A percentile compares a stretch with the other conserved stretches of the same genome.
Evolutionary conservation across 1,140 invertebrate species (phyloP).

Genomic region (Micrasema longulum): DNA sequence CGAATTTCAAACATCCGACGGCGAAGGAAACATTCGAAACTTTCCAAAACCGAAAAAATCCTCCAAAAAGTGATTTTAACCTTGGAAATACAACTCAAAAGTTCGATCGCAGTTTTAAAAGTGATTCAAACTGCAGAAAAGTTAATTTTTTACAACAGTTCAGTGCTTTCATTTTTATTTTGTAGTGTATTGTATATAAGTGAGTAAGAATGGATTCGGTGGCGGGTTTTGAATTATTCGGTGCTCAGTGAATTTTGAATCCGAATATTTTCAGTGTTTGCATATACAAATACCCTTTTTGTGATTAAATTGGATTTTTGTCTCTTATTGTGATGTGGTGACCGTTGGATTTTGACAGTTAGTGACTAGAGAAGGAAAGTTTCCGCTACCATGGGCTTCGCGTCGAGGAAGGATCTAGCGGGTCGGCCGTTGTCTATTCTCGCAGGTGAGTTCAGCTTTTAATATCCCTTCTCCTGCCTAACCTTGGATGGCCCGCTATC

Average conservation of each 20-base stretch:
- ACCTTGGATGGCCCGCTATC: neutral
- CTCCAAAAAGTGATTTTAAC: neutral
- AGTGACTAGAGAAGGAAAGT: constrained; percentile 9
- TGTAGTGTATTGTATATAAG: constrained; percentile 1
- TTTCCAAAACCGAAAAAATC: neutral
- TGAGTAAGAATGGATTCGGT: constrained; percentile 39
- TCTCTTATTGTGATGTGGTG: constrained; percentile 37
- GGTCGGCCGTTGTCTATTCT: neutral
- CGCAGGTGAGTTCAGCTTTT: constrained; percentile 16
- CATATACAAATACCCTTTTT: constrained; percentile 9
- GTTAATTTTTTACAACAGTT: constrained; percentile 1
- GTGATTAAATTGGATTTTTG: constrained; percentile 6
- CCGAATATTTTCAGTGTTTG: constrained; percentile 19
- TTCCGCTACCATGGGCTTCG: constrained; percentile 6
- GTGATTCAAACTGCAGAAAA: neutral
- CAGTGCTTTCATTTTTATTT: constrained; percentile 26
- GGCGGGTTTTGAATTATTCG: constrained; percentile 28
- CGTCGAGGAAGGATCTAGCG: neutral
- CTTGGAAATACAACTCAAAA: constrained; percentile 1
- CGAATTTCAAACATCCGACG: constrained; percentile 32
- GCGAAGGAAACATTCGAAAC: constrained; percentile 27
- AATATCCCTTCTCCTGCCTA: constrained; percentile 19
- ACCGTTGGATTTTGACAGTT: constrained; percentile 35
- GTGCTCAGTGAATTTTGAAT: constrained; percentile 23
- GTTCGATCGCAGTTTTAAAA: neutral